These are phyloP conservation scores for Gnatocerus cornutus DNA, from an alignment of 2,888 invertebrate species.

Conservation along the genomic window DNA sequence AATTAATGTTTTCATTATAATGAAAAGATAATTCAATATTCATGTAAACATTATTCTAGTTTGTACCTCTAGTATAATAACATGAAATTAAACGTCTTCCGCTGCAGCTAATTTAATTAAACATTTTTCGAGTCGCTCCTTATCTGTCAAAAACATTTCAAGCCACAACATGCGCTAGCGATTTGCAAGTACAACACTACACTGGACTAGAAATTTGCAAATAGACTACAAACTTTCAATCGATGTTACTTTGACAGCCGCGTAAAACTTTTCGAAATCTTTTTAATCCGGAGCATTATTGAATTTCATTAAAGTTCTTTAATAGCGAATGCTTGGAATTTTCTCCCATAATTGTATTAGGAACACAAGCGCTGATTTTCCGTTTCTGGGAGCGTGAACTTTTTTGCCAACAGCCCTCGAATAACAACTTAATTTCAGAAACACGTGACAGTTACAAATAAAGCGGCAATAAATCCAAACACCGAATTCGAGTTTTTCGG, in stretches of 20 bases:
- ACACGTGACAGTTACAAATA: constrained; percentile 29
- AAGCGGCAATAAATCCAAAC: constrained; percentile 14
- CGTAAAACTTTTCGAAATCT: not conserved
- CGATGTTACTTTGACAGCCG: too few relatives aligned
- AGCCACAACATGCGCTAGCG: too few relatives aligned
- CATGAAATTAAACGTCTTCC: too few relatives aligned
- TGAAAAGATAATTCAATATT: constrained; percentile 8
- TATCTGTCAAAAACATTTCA: too few relatives aligned
- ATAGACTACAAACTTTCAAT: too few relatives aligned
- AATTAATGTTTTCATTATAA: constrained; percentile 5
- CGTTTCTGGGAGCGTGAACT: constrained; percentile 8
- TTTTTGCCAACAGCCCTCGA: constrained; percentile 22
- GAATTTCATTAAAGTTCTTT: constrained; percentile 11
- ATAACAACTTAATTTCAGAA: constrained; percentile 32
- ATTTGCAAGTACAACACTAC: too few relatives aligned
- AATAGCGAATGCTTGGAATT: constrained; percentile 4
- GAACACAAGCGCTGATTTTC: constrained; percentile 7
- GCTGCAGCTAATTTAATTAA: too few relatives aligned
- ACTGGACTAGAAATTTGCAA: too few relatives aligned
- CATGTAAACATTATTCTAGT: not conserved
- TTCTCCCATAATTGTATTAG: constrained; percentile 5
- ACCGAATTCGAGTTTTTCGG: constrained; percentile 1
- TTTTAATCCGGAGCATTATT: constrained; percentile 6
- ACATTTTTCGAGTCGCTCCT: too few relatives aligned
- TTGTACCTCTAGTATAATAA: not conserved